Evolutionary conservation across 1,140 invertebrate species (phyloP).

Genomic region (Frieseomelitta varia): DNA sequence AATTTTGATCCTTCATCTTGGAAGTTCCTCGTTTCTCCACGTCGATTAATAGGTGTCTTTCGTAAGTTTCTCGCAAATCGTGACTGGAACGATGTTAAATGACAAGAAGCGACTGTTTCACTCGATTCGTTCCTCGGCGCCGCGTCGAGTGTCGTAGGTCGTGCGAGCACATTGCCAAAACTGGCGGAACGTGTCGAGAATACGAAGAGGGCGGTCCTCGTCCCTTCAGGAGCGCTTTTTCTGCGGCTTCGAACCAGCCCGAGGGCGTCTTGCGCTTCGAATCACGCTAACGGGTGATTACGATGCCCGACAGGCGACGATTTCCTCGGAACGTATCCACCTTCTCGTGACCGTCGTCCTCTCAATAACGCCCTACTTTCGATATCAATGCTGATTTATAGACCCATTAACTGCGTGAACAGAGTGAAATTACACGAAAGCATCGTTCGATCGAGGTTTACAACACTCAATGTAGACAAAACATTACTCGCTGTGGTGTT

Average conservation of each 20-base stretch:
- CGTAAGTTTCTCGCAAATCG: neutral
- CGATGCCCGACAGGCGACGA: constrained; percentile 30
- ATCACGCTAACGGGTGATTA: constrained; percentile 45
- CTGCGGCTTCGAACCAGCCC: constrained; percentile 20
- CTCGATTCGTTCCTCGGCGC: neutral
- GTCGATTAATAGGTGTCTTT: neutral
- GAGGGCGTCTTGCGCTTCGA: constrained; percentile 3
- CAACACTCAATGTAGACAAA: neutral
- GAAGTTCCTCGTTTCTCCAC: neutral
- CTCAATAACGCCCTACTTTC: neutral
- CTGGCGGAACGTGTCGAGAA: constrained; percentile 37
- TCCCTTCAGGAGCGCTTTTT: constrained; percentile 26
- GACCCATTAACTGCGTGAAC: neutral
- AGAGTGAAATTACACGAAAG: neutral
- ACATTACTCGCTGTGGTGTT: neutral
- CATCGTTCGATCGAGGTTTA: neutral
- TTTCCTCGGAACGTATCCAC: constrained; percentile 10
- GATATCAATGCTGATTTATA: neutral
- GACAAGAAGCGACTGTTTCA: neutral
- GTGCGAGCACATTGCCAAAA: constrained; percentile 31
- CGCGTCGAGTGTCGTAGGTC: constrained; percentile 44
- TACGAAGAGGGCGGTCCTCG: constrained; percentile 26
- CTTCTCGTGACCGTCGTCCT: neutral
- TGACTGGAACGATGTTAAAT: neutral
- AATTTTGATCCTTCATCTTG: neutral